Base-by-base conservation (phyloP, 2,888 invertebrate genomes). In the Branchinecta sandiegonensis region DNA sequence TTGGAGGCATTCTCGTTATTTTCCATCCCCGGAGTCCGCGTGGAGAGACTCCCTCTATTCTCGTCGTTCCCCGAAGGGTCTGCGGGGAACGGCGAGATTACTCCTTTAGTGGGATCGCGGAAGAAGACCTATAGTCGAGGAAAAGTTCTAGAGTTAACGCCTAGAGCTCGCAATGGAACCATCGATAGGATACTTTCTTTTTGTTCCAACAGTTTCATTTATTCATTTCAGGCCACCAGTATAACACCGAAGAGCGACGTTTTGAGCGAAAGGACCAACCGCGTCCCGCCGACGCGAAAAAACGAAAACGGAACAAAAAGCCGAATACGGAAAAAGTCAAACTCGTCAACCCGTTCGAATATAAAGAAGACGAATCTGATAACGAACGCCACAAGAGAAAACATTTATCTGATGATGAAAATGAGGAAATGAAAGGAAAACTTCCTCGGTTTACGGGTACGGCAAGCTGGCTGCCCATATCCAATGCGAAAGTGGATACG, bases 361-460 rank as follows among this genome's bases (percentile, higher is more conserved):
- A 68, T 46, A 12, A 48, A 12, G 68, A 71, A 47, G 70, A 69
- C 7, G 68, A 71, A 13, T 69, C 65, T 17, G 66, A 71, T 10
- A 67, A 63, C 17, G 67, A 66, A n/a, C 70, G 46, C 10, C 63
- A 47, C 9, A 48, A 66, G 46, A 65, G 66, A 13, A 65, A 67
- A 65, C 70, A 72, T n/a, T 70, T 71, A 5, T 70, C 70, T 48
- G 72, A 72, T 8, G 71, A 73, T 47, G 68, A 70, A 46, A 71
- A 71, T 14, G 56, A 66, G n/a, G 47, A 56, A 23, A 56, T n/a
- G 50, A 70, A 64, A n/a, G 48, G 47, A 23, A n/a, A 68, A 48
- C 3, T 50, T 8, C 46, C 67, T 9, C 48, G 10, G 14, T 67
- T 67, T n/a, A n/a, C 48, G 8, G 67, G 67, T 48, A 67, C 67